phyloP scores from a whole-genome alignment of 2,797 vertebrate genomes.

The Molossus alvarezi region DNA sequence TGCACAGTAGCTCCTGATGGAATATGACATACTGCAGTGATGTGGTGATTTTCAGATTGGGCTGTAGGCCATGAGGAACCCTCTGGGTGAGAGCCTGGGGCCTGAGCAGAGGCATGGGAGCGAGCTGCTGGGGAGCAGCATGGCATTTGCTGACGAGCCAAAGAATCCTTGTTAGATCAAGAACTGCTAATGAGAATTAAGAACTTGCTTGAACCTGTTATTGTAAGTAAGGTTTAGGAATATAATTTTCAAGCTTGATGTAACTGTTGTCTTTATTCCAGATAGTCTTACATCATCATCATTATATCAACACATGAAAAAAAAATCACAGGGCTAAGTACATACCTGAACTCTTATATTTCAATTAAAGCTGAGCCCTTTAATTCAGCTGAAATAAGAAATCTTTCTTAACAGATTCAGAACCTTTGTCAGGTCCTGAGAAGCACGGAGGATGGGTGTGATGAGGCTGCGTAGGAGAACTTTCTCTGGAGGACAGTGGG shows the following conservation, averaged over 20 bases:
- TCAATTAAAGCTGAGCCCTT: slow-evolving; percentile 55
- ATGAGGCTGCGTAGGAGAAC: background rate
- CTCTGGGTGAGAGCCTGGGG: slow-evolving; percentile 43
- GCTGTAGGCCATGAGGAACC: slow-evolving; percentile 83
- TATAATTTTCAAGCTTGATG: slow-evolving; percentile 83
- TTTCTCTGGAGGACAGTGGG: background rate
- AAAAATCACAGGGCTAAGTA: slow-evolving; percentile 70
- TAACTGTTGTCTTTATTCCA: slow-evolving; percentile 83
- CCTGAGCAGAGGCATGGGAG: slow-evolving; percentile 70
- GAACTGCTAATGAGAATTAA: slow-evolving; percentile 83
- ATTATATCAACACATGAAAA: slow-evolving; percentile 77
- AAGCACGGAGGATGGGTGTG: background rate
- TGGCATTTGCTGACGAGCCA: slow-evolving; percentile 72
- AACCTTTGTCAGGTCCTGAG: background rate
- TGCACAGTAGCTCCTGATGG: slow-evolving; percentile 88
- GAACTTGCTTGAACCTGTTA: slow-evolving; percentile 81
- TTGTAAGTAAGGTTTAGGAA: slow-evolving; percentile 73
- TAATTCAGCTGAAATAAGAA: slow-evolving; percentile 64
- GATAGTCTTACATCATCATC: slow-evolving; percentile 79
- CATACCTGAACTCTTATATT: slow-evolving; percentile 45
- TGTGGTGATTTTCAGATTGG: slow-evolving; percentile 78
- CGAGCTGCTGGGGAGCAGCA: slow-evolving; percentile 64
- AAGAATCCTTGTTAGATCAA: slow-evolving; percentile 77
- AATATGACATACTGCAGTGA: slow-evolving; percentile 87
- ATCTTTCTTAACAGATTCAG: slow-evolving; percentile 19